These are phyloP conservation scores for Nothobranchius kuhntae DNA, from an alignment of 2,113 vertebrate genomes.

Conservation along the genomic window DNA sequence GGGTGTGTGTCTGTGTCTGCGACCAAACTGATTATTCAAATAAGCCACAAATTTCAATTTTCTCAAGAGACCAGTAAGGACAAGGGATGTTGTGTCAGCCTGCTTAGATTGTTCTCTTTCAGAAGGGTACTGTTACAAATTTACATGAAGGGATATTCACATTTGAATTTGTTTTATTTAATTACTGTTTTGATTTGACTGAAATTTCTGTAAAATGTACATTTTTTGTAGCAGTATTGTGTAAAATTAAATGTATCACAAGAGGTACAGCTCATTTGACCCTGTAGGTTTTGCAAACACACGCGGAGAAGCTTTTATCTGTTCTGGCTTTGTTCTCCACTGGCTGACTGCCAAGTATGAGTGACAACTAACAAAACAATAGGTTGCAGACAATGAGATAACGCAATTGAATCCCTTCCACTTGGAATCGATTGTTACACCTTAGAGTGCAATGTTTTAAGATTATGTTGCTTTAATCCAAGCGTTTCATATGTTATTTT, in stretches of 20 bases:
- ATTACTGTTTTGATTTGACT: not conserved
- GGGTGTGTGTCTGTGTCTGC: constrained; percentile 29
- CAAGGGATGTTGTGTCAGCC: constrained; percentile 9
- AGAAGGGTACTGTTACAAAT: not conserved
- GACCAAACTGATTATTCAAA: constrained; percentile 59
- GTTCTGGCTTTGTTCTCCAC: constrained; percentile 39
- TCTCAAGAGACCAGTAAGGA: constrained; percentile 25
- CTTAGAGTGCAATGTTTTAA: constrained; percentile 66
- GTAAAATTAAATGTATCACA: too few relatives aligned
- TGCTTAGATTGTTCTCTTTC: not conserved
- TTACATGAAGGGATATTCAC: constrained; percentile 2
- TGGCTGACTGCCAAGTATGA: constrained; percentile 55
- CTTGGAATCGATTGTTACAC: constrained; percentile 74
- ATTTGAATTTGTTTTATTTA: not conserved
- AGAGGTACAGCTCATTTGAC: not conserved
- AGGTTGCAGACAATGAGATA: constrained; percentile 60
- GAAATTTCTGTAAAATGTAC: not conserved
- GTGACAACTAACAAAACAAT: constrained; percentile 64
- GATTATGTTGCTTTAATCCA: constrained; percentile 65
- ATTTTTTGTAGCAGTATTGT: not conserved
- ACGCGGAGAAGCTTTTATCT: constrained; percentile 19
- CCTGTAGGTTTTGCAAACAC: constrained; percentile 17
- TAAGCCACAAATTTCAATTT: constrained; percentile 40
- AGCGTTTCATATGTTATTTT: constrained; percentile 63
- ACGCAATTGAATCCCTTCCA: constrained; percentile 65